Evolutionary conservation across 1,140 invertebrate genomes (phyloP), one percentile per base, ranked within the genome.

Genomic region (Drosophila bifasciata): DNA sequence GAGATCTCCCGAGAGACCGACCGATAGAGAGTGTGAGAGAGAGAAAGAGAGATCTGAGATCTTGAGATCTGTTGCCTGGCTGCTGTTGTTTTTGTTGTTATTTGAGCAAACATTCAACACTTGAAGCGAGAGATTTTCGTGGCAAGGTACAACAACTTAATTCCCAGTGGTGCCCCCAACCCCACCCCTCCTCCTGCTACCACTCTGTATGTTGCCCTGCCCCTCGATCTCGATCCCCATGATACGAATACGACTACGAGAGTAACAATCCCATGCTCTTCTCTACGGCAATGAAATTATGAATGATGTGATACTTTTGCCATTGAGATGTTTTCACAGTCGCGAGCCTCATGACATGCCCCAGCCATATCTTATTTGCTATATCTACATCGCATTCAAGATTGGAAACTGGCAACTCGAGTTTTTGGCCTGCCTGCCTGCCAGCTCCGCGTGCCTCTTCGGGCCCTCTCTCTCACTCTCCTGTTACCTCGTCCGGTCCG

Each of bases 301-400:
- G 88, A 90, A 90, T 90, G 88, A 90, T 90, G 88, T 90, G 83
- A 89, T 88, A 89, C 84, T 90, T 90, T 90, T 90, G 88, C 88
- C 88, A 90, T 89, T 90, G 84, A 83, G 88, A 90, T 90, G 76
- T 90, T 83, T 88, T 86, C 83, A 86, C 81, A 86, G 81, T 88
- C 81, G 78, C 81, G 77, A 60, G 80, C 59, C 81, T 69, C 80
- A 79, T 85, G 81, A 85, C 80, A 85, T 85, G 80, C 83, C 78
- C 81, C 83, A 68, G 73, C 80, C 81, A 88, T 88, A 88, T 88
- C 83, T 88, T 88, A 83, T 89, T 88, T 89, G 83, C 84, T 88
- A 89, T 88, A 86, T 86, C 81, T 77, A 86, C 81, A 86, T 83
- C 79, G 79, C 68, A 59, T 60, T 62, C 60, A 36, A 73, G 56